A percentile compares a stretch with the other conserved stretches of the same genome.
phyloP scores from a whole-genome alignment of 1,140 invertebrate genomes.

The Heliothis virescens region DNA sequence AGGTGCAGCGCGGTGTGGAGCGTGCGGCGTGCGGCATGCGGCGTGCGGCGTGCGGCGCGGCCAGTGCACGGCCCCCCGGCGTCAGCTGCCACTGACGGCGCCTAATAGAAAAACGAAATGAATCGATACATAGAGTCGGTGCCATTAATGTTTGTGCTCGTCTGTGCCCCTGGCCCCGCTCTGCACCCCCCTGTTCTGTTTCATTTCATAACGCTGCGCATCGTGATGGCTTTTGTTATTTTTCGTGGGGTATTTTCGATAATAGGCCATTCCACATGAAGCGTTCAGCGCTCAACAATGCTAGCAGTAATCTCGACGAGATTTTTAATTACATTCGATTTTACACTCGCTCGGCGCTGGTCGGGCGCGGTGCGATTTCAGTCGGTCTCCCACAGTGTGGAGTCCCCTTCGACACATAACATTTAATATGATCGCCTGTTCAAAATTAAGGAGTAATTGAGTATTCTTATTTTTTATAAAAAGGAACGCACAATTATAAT shows the following conservation, averaged over 20 bases:
- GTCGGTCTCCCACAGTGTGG: background rate
- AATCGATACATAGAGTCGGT: slow-evolving; percentile 52
- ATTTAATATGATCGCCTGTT: slow-evolving; percentile 43
- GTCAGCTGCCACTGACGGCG: slow-evolving; percentile 54
- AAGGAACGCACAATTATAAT: slow-evolving; percentile 18
- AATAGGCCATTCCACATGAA: slow-evolving; percentile 54
- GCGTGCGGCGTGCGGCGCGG: background rate
- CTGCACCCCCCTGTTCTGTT: slow-evolving; percentile 44
- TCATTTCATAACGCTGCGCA: slow-evolving; percentile 49
- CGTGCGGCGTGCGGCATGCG: background rate
- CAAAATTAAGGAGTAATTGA: slow-evolving; percentile 24
- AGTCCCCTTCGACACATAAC: slow-evolving; percentile 22
- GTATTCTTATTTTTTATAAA: slow-evolving; percentile 33
- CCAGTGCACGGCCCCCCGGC: background rate
- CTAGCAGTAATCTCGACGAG: slow-evolving; percentile 41
- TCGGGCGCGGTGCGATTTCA: slow-evolving; percentile 1
- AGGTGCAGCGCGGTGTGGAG: no score
- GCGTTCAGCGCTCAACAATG: slow-evolving; percentile 43
- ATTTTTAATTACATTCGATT: slow-evolving; percentile 57
- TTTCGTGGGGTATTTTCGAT: slow-evolving; percentile 53
- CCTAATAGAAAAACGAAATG: slow-evolving; percentile 54
- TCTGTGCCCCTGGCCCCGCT: slow-evolving; percentile 26
- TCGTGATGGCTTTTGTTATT: slow-evolving; percentile 43
- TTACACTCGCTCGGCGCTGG: background rate
- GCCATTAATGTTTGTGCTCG: slow-evolving; percentile 42